Percentiles rank a stretch among this genome's conserved stretches.
These are phyloP conservation scores for Rhinogobio ventralis DNA, from an alignment of 2,797 vertebrate genomes.

Conservation along the genomic window DNA sequence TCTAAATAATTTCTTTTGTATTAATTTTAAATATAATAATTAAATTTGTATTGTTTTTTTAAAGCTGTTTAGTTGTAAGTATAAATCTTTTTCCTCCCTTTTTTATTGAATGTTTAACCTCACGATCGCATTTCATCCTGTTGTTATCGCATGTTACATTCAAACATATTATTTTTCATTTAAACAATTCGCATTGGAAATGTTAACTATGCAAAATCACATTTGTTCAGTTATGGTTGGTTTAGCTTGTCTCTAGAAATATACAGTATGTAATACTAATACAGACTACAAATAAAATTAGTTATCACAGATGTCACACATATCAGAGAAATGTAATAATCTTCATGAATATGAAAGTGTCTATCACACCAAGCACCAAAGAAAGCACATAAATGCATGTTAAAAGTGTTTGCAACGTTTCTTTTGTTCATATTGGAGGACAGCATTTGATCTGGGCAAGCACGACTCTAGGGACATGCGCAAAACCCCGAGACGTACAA, in stretches of 20 bases:
- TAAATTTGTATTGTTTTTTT: background rate
- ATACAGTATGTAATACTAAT: background rate
- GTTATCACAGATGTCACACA: slow-evolving; percentile 7
- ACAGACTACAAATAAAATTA: background rate
- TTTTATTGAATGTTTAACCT: background rate
- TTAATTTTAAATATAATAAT: background rate
- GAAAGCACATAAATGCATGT: background rate
- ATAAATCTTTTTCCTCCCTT: background rate
- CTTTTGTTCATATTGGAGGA: slow-evolving; percentile 32
- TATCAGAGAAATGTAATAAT: slow-evolving; percentile 2
- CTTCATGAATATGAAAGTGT: slow-evolving; percentile 19
- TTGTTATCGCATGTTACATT: background rate
- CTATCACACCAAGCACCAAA: background rate
- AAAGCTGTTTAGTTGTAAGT: too few species aligned
- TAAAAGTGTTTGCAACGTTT: slow-evolving; percentile 5
- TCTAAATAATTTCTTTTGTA: background rate
- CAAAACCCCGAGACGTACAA: slow-evolving; percentile 59
- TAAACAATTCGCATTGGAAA: slow-evolving; percentile 1
- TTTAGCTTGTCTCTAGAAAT: slow-evolving; percentile 8
- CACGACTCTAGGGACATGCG: slow-evolving; percentile 35
- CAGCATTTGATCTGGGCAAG: slow-evolving; percentile 48
- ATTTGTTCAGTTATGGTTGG: background rate
- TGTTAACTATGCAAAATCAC: slow-evolving; percentile 1
- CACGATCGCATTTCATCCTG: background rate
- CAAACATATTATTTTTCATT: background rate